Evolutionary conservation across 2,888 invertebrate genomes (phyloP).

Genomic region (Plagodis dolabraria): DNA sequence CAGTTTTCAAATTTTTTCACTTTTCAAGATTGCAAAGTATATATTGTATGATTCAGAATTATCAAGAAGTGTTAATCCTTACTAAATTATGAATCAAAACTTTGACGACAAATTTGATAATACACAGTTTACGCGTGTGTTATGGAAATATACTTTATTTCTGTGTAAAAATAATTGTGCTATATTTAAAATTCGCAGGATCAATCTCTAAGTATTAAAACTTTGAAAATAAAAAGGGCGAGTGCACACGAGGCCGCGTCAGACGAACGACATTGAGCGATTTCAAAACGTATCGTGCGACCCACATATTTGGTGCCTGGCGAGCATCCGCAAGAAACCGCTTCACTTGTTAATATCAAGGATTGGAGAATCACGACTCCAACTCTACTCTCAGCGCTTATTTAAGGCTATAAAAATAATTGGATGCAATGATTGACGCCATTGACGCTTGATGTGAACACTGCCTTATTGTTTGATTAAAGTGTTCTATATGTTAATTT

Average conservation of each 20-base stretch:
- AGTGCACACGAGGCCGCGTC: slow-evolving; percentile 45
- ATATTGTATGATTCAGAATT: no score
- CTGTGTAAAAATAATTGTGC: no score
- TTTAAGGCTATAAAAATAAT: slow-evolving; percentile 29
- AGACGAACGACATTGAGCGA: slow-evolving; percentile 59
- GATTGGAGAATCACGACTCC: slow-evolving; percentile 52
- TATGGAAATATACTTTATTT: no score
- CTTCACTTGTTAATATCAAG: slow-evolving; percentile 60
- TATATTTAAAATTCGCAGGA: no score
- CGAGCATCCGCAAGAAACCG: slow-evolving; percentile 53
- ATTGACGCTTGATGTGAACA: slow-evolving; percentile 11
- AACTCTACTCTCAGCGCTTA: slow-evolving; percentile 11
- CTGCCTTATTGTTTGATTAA: slow-evolving; percentile 22
- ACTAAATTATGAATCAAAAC: no score
- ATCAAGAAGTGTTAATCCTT: no score
- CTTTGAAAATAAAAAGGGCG: slow-evolving; percentile 32
- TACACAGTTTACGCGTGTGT: no score
- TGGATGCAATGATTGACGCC: slow-evolving; percentile 23
- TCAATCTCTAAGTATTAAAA: background rate
- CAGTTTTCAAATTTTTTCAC: no score
- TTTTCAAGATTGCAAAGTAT: no score
- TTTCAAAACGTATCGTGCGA: slow-evolving; percentile 63
- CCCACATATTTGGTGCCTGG: slow-evolving; percentile 54
- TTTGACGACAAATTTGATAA: no score
- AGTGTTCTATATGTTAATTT: slow-evolving; percentile 3